Conservation (phyloP, 2,113 vertebrate genomes). For the Cariama cristata region DNA sequence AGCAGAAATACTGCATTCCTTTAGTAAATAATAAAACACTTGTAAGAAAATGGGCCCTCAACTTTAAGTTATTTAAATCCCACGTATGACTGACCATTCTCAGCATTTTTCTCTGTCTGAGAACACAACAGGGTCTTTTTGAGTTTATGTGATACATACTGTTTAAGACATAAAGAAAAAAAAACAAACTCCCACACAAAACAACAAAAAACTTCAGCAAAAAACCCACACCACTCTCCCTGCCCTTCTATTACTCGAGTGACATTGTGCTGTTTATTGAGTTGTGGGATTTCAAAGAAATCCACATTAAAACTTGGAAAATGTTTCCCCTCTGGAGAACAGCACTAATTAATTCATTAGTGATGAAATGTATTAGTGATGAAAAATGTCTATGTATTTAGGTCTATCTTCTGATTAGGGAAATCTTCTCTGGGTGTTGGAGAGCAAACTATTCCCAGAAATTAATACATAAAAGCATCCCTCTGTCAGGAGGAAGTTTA, state of each 20-base stretch:
- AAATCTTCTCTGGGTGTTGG: slow-evolving; percentile 33
- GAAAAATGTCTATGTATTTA: slow-evolving; percentile 36
- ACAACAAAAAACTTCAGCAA: background rate
- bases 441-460: slow-evolving; percentile 34
- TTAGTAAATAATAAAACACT: background rate
- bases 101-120: background rate
- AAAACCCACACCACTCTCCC: background rate
- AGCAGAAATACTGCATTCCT: background rate
- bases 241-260: background rate
- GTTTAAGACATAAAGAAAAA: background rate
- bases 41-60: background rate
- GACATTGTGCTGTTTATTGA: background rate
- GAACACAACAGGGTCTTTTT: background rate
- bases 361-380: slow-evolving; percentile 21
- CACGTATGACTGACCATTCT: background rate
- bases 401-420: slow-evolving; percentile 36
- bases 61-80: background rate
- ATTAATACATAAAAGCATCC: slow-evolving; percentile 52
- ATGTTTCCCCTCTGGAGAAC: background rate
- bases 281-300: slow-evolving; percentile 12
- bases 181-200: background rate
- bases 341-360: slow-evolving; percentile 64
- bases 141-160: background rate
- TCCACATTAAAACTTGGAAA: background rate
- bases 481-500: slow-evolving; percentile 13